Conservation (phyloP, 2,113 vertebrate species). For the Eira barbara region DNA sequence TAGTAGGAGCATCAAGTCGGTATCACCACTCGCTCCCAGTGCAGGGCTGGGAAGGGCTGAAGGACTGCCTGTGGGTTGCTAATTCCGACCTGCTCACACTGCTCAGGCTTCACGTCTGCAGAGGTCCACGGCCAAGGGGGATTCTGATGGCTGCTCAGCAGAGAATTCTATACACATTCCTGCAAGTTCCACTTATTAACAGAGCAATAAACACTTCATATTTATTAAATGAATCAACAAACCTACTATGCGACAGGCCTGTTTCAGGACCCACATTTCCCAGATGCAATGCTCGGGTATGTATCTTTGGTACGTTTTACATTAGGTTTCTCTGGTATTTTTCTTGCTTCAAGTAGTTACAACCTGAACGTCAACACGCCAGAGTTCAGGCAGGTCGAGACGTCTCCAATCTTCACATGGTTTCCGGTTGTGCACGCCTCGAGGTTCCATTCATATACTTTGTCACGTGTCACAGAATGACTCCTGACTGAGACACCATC, state of each 20-base stretch:
- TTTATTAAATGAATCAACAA: neutral
- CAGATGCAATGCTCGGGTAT: neutral
- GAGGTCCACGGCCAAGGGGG: neutral
- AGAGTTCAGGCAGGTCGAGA: neutral
- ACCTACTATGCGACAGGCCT: neutral
- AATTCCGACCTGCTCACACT: neutral
- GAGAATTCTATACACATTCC: neutral
- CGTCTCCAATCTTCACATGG: neutral
- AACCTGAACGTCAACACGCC: neutral
- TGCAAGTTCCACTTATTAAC: neutral
- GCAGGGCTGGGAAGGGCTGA: neutral
- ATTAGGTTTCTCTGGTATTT: neutral
- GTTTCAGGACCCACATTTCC: neutral
- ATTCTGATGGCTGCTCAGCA: neutral
- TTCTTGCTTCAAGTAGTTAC: neutral
- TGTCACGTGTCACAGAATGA: neutral
- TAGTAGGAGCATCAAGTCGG: neutral
- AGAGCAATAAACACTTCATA: neutral
- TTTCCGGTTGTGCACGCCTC: accelerated
- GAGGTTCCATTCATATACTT: neutral
- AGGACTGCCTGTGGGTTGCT: neutral
- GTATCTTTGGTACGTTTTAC: neutral
- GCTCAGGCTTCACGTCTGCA: neutral
- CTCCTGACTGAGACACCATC: neutral
- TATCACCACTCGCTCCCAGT: neutral